Conservation (phyloP, 2,797 vertebrate genomes). For the Sylvia borin region DNA sequence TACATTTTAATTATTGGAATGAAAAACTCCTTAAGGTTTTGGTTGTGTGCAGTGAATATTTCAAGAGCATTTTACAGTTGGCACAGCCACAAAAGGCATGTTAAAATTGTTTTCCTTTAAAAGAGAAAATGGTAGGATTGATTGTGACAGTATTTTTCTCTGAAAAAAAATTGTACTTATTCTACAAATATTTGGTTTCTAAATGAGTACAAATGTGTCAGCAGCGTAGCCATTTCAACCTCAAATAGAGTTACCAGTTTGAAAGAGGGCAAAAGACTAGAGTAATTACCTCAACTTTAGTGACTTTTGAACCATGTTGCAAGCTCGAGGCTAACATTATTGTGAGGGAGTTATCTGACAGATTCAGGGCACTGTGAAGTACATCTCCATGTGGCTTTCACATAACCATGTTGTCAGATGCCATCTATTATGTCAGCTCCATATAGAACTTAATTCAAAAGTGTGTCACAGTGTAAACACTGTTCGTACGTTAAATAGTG, state of each 20-base stretch:
- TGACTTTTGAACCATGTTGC: neutral
- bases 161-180: neutral
- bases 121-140: neutral
- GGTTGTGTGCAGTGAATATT: neutral
- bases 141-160: neutral
- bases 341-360: neutral
- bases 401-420: neutral
- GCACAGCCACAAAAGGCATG: neutral
- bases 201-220: neutral
- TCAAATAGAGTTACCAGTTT: neutral
- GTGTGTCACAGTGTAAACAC: neutral
- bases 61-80: neutral
- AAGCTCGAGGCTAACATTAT: neutral
- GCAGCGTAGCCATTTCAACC: neutral
- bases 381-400: neutral
- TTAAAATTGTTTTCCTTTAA: neutral
- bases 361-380: neutral
- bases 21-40: neutral
- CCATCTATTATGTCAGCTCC: neutral
- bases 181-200: neutral
- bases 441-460: neutral
- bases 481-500: neutral
- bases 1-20: slow-evolving; percentile 43
- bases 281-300: neutral
- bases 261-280: neutral